A percentile compares a stretch with the other conserved stretches of the same genome.
Conservation (phyloP, 92 coral and sea anemone species). For the Phymanthus crucifer region DNA sequence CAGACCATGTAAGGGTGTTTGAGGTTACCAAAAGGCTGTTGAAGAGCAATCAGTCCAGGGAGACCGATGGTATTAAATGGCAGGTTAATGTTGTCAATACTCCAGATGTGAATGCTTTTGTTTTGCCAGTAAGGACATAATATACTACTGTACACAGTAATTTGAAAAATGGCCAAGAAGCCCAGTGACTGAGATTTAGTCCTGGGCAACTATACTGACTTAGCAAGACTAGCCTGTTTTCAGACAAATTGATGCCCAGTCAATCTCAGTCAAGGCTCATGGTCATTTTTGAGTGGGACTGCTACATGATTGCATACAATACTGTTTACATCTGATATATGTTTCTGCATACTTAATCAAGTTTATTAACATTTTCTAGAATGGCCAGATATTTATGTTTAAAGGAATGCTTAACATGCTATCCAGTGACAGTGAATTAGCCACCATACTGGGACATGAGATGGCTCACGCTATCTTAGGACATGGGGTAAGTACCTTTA, state of each 20-base stretch:
- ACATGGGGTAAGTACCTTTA: conserved; percentile 68
- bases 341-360: too few relatives aligned
- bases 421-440: conserved; percentile 77
- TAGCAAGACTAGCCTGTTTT: too few relatives aligned
- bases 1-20: conserved; percentile 79
- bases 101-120: conserved; percentile 92
- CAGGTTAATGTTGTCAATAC: conserved; percentile 85
- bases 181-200: too few relatives aligned
- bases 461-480: conserved; percentile 91
- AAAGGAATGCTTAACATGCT: conserved; percentile 78
- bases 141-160: too few relatives aligned
- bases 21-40: conserved; percentile 69
- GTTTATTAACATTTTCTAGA: conserved; percentile 40
- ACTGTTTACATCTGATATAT: too few relatives aligned
- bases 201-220: too few relatives aligned
- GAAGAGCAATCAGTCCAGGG: conserved; percentile 70
- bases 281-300: too few relatives aligned
- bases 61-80: conserved; percentile 81
- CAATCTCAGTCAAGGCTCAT: too few relatives aligned
- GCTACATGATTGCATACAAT: too few relatives aligned
- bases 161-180: not conserved
- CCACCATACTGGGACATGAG: conserved; percentile 91
- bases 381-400: conserved; percentile 93
- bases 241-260: too few relatives aligned
- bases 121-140: conserved; percentile 86